These are phyloP conservation scores for Drymonia ruficornis DNA, from an alignment of 2,888 invertebrate genomes.

Conservation along the genomic window DNA sequence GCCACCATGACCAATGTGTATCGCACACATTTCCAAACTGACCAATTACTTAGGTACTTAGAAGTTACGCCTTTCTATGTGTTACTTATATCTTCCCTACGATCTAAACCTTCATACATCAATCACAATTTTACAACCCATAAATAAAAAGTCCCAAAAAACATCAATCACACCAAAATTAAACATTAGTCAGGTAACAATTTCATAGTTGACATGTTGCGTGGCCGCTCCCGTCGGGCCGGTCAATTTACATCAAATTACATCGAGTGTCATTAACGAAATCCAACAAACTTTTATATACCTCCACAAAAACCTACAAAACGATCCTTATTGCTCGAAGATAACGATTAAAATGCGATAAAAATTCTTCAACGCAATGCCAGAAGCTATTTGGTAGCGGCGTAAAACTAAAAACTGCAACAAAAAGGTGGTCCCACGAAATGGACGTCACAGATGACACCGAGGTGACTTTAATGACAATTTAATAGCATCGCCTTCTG, in stretches of 20 bases:
- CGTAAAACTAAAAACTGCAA: constrained; percentile 77
- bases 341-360: constrained; percentile 53
- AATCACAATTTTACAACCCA: constrained; percentile 14
- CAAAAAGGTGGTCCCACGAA: constrained; percentile 78
- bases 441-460: constrained; percentile 79
- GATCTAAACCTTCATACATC: constrained; percentile 4
- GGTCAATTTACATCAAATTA: constrained; percentile 82
- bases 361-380: constrained; percentile 22
- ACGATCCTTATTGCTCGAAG: constrained; percentile 37
- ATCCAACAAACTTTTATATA: constrained; percentile 52
- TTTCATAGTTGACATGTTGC: constrained; percentile 82
- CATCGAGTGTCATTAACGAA: constrained; percentile 77
- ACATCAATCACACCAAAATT: constrained; percentile 67
- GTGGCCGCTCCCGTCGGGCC: constrained; percentile 66
- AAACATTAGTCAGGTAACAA: constrained; percentile 73
- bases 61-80: too few species aligned
- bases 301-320: constrained; percentile 29
- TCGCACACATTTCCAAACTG: too few species aligned
- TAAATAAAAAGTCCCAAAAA: constrained; percentile 30
- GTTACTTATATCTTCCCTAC: neutral
- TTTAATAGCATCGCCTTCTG: constrained; percentile 82
- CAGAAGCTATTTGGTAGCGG: constrained; percentile 41
- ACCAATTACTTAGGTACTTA: too few species aligned
- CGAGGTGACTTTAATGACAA: constrained; percentile 80
- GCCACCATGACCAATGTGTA: too few species aligned